phyloP scores from a whole-genome alignment of 2,888 invertebrate species.

The Gortyna flavago region DNA sequence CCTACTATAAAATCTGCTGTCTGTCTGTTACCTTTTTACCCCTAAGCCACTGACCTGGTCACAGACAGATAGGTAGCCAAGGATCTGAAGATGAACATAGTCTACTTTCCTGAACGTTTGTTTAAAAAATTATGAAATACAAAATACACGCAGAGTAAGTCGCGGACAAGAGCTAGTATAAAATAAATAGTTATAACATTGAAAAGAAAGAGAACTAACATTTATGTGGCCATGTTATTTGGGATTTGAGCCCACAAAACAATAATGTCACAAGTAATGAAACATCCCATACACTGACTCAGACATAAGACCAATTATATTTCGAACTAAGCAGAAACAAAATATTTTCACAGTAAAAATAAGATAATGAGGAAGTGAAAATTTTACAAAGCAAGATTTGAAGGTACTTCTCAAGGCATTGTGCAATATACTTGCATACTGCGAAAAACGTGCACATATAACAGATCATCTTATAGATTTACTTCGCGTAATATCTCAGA shows the following conservation, averaged over 20 bases:
- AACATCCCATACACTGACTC: slow-evolving; percentile 14
- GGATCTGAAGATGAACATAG: not conserved
- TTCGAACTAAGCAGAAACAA: slow-evolving; percentile 14
- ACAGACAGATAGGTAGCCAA: not conserved
- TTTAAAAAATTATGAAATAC: not conserved
- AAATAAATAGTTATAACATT: not conserved
- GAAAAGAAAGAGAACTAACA: not conserved
- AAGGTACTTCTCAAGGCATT: too few relatives aligned
- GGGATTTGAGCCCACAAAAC: not conserved
- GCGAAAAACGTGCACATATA: not conserved
- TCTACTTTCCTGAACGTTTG: not conserved
- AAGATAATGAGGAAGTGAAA: too few relatives aligned
- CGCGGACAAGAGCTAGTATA: not conserved
- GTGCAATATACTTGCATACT: too few relatives aligned
- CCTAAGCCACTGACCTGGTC: not conserved
- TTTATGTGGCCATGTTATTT: slow-evolving; percentile 4
- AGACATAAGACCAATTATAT: slow-evolving; percentile 33
- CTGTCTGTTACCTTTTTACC: not conserved
- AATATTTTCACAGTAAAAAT: slow-evolving; percentile 1
- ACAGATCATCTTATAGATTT: not conserved
- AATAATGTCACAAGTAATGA: slow-evolving; percentile 15
- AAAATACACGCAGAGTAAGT: not conserved
- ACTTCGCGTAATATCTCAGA: not conserved
- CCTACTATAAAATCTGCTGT: not conserved
- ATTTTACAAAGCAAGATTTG: too few relatives aligned